These are phyloP conservation scores for Falco biarmicus DNA, from an alignment of 2,797 vertebrate species.

Conservation along the genomic window DNA sequence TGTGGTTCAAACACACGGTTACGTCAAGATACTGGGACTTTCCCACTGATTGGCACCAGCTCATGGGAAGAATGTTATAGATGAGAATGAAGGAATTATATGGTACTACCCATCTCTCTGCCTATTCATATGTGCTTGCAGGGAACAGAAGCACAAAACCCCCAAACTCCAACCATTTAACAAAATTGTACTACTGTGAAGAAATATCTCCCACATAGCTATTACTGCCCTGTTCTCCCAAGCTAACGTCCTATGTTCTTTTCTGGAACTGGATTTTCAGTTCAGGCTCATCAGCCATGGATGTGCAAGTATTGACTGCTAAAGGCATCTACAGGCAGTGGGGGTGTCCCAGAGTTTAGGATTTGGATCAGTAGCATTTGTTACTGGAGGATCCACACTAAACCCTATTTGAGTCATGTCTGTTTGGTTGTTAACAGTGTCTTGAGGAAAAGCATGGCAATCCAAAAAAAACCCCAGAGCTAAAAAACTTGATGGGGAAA, in stretches of 20 bases:
- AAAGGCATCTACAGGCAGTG: accelerated
- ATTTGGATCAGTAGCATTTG: neutral
- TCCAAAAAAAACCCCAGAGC: neutral
- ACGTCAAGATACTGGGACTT: neutral
- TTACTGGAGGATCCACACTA: neutral
- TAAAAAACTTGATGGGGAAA: neutral
- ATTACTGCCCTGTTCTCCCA: neutral
- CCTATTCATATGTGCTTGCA: neutral
- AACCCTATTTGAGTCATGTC: neutral
- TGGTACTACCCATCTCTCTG: neutral
- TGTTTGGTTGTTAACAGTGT: neutral
- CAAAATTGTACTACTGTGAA: neutral
- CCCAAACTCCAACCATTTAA: neutral
- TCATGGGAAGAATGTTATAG: neutral
- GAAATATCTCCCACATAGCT: neutral
- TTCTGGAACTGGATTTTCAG: neutral
- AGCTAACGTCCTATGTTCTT: accelerated
- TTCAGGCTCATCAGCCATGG: neutral
- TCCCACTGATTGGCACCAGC: neutral
- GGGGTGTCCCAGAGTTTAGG: neutral
- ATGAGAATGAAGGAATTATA: neutral
- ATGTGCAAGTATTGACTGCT: neutral
- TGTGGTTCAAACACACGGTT: neutral
- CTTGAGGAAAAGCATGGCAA: neutral
- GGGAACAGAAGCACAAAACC: neutral